phyloP scores from a whole-genome alignment of 2,113 vertebrate species.

The Leucopternis melanops region DNA sequence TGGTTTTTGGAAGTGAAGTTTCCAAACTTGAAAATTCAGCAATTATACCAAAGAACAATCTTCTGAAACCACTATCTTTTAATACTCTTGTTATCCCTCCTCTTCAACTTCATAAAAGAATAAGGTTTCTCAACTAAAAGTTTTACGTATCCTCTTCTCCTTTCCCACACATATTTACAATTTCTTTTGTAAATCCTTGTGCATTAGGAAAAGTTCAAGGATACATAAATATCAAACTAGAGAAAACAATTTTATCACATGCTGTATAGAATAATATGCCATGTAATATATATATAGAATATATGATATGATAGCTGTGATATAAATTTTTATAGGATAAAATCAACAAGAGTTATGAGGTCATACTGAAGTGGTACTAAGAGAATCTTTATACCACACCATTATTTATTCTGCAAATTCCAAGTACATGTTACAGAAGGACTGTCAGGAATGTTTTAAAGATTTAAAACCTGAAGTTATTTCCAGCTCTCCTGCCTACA shows the following conservation, averaged over 20 bases:
- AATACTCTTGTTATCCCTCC: neutral
- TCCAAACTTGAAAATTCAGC: neutral
- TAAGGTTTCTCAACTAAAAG: neutral
- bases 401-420: neutral
- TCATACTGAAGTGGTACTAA: neutral
- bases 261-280: neutral
- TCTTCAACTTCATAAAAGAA: neutral
- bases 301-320: neutral
- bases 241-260: neutral
- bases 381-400: neutral
- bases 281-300: neutral
- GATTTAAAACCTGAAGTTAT: slow-evolving; percentile 20
- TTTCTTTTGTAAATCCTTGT: neutral
- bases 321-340: neutral
- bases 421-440: neutral
- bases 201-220: neutral
- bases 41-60: neutral
- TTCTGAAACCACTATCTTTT: neutral
- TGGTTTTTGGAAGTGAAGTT: neutral
- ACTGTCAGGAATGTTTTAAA: slow-evolving; percentile 5
- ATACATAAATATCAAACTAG: neutral
- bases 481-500: slow-evolving; percentile 7
- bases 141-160: neutral
- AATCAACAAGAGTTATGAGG: neutral
- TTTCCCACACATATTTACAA: neutral